Conservation (phyloP, 2,797 vertebrate genomes). For the Micrastur ruficollis region DNA sequence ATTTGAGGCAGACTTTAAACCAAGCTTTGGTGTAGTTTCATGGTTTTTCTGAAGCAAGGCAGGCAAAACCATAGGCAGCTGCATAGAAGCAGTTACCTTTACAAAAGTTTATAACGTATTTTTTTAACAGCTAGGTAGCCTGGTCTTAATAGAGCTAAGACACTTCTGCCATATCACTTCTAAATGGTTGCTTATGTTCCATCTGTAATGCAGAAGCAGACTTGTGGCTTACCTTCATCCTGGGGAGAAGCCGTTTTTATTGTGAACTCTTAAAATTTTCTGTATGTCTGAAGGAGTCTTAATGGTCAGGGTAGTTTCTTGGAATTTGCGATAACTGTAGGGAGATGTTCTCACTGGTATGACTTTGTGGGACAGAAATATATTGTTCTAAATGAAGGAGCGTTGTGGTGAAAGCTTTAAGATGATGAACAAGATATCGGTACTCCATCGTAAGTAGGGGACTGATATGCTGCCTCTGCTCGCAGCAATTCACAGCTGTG, state of each 20-base stretch:
- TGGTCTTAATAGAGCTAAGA: not conserved
- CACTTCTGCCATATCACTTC: fast-evolving
- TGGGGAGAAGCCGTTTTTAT: not conserved
- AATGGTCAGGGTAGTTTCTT: not conserved
- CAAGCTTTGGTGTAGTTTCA: not conserved
- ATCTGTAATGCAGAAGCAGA: not conserved
- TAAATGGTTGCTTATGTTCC: not conserved
- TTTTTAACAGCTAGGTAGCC: not conserved
- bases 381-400: not conserved
- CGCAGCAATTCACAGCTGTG: not conserved
- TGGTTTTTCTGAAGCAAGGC: not conserved
- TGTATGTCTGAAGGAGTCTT: not conserved
- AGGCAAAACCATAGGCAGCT: not conserved
- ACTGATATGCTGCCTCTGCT: not conserved
- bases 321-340: not conserved
- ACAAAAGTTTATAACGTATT: not conserved
- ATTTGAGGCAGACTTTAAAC: not conserved
- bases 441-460: too few species aligned
- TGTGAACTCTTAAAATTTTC: not conserved
- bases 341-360: not conserved
- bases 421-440: not conserved
- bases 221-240: not conserved
- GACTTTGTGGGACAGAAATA: not conserved
- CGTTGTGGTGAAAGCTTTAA: not conserved
- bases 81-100: not conserved